Evolutionary conservation across 2,113 vertebrate species (phyloP), one percentile per base, ranked within the genome.

Genomic region (Chaetodon trifascialis): DNA sequence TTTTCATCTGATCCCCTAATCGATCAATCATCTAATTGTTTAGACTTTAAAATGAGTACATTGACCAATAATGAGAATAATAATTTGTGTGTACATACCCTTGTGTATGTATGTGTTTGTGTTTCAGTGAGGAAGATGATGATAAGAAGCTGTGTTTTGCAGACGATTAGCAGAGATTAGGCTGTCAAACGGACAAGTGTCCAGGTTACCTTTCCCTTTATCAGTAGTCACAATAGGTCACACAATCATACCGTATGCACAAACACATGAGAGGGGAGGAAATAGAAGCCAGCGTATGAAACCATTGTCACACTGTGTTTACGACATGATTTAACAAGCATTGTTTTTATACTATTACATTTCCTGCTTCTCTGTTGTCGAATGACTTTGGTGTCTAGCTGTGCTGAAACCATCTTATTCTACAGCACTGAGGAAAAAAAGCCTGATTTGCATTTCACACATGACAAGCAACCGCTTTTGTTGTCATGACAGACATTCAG

Each of bases 141-240:
- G 71, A 86, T 86, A 80, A 79, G 52, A 76, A 19, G 38, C 23
- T 47, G 66, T 58, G 85, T 88, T 89, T 82, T 55, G 80, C 2
- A 0, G 44, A 58, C 77, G 82, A 90, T 93, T 90, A 89, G 51
- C 44, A 69, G 71, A 84, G 83, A 89, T 92, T 81, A 91, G 44
- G 14, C 42, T 81, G 54, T 83, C 80, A 83, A 76, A 84, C 55
- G 78, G 60, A 73, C 19, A 11, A 73, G 49, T 75, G 86, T 73
- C 81, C 38, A 59, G 44, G 86, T 88, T 64, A 84, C 83, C 65
- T 79, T 70, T 85, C 21, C n/a, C 70, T 89, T 88, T 76, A 83
- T 81, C 85, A 69, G 71, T 2, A 52, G 17, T 49, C 7, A 11
- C 65, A 16, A 23, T 19, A 73, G 44, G 72, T 67, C 38, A 76